Conservation (phyloP, 2,888 invertebrate genomes). For the Ganaspis brasiliensis region DNA sequence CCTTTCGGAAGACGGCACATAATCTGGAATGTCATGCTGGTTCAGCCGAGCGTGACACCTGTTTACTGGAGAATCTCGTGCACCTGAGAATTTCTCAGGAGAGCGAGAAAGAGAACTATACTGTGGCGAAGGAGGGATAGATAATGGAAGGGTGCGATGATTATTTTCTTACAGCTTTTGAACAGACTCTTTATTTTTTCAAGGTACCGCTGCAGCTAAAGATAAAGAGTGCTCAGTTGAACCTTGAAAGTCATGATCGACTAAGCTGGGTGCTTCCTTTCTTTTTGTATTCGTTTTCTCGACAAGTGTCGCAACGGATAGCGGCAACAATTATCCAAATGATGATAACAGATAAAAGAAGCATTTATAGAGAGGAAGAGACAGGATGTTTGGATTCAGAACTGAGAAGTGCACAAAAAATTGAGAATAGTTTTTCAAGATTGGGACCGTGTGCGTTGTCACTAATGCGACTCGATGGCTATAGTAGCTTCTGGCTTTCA, state of each 20-base stretch:
- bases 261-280: conserved; percentile 2
- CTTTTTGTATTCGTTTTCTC: conserved; percentile 12
- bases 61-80: conserved; percentile 62
- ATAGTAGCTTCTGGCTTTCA: not conserved
- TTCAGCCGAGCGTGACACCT: conserved; percentile 73
- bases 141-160: conserved; percentile 46
- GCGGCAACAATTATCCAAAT: conserved; percentile 19
- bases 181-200: conserved; percentile 38
- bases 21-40: conserved; percentile 74
- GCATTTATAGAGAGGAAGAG: too few species aligned
- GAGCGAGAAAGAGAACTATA: conserved; percentile 55
- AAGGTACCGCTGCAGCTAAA: conserved; percentile 39
- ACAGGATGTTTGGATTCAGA: too few species aligned
- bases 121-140: conserved; percentile 53
- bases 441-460: not conserved
- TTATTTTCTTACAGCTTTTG: conserved; percentile 46
- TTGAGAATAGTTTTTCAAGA: too few species aligned
- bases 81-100: conserved; percentile 70
- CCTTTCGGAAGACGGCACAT: conserved; percentile 68
- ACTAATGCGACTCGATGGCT: not conserved
- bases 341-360: conserved; percentile 6
- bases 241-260: conserved; percentile 43
- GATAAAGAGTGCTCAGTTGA: conserved; percentile 35
- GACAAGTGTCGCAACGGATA: conserved; percentile 27
- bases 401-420: too few species aligned